Evolutionary conservation across 1,140 invertebrate species (phyloP), one percentile per base, ranked within the genome.

Genomic region (Dysdera silvatica): DNA sequence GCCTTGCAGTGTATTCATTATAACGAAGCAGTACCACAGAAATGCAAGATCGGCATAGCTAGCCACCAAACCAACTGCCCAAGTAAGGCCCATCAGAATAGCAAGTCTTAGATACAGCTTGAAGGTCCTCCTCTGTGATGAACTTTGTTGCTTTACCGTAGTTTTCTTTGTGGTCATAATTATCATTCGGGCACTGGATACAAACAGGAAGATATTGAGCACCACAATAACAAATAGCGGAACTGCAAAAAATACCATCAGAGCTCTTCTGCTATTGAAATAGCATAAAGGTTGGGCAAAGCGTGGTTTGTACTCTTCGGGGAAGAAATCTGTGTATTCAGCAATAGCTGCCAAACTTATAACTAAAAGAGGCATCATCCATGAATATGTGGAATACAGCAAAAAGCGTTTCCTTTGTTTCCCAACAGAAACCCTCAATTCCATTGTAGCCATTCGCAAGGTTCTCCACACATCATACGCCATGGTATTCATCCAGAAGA

Each of bases 401-500:
- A 79, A 70, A 49, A 83, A 80, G 37, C 74, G 69, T 29, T 71
- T 75, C 41, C 69, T 59, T 55, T 79, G 75, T 70, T 71, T 32
- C 73, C 78, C 28, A 71, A 61, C 29, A 71, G 75, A 23, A 6
- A 80, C 75, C 35, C 79, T 57, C 4, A 82, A 69, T 66, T 82
- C 76, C 18, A 73, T 72, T 1, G 80, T 80, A 5, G 80, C 80
- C 61, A 79, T 60, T 47, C 73, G 68, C 8, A 82, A 71, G 20
- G 82, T 81, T 26, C 76, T 70, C 74, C 77, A 83, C 2, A 83
- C 76, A 67, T 83, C 82, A 69, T 78, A 83, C 0, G 82, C 77
- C 73, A 84, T 79, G 2, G 81, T 77, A 45, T 80, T 79, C 79
- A 81, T 83, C 83, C 83, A 84, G 60, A 79, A 79, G 67, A 83